Evolutionary conservation across 2,797 vertebrate species (phyloP).

Genomic region (Eulemur albifrons): DNA sequence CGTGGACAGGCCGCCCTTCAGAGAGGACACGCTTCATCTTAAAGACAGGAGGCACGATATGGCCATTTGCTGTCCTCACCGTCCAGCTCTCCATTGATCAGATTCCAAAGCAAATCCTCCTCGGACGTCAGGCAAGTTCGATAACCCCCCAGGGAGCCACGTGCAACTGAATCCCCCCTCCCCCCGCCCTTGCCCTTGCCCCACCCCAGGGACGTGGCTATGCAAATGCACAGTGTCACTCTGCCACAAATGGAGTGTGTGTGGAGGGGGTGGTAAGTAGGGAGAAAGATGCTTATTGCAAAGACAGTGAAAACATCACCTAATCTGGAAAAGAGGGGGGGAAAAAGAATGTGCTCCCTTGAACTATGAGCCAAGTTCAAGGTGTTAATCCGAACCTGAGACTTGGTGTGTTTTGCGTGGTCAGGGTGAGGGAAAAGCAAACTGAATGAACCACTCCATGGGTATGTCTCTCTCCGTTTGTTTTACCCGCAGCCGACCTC

Average conservation of each 20-base stretch:
- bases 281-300: slow-evolving; percentile 70
- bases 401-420: background rate
- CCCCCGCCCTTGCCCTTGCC: background rate
- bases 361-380: background rate
- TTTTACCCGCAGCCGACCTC: background rate
- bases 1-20: background rate
- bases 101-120: slow-evolving; percentile 64
- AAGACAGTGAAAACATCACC: slow-evolving; percentile 61
- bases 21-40: slow-evolving; percentile 54
- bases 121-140: slow-evolving; percentile 56
- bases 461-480: background rate
- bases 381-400: background rate
- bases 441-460: fast-evolving
- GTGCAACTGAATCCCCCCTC: slow-evolving; percentile 51
- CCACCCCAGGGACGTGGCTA: slow-evolving; percentile 11
- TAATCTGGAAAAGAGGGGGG: background rate
- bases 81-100: slow-evolving; percentile 60
- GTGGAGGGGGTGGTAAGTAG: slow-evolving; percentile 40
- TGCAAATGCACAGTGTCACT: slow-evolving; percentile 28
- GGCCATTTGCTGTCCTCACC: background rate
- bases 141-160: slow-evolving; percentile 69
- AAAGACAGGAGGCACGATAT: background rate
- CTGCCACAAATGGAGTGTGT: slow-evolving; percentile 65
- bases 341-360: background rate
- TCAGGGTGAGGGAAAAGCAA: background rate